phyloP scores from a whole-genome alignment of 2,113 vertebrate species.

The Pithys albifrons region DNA sequence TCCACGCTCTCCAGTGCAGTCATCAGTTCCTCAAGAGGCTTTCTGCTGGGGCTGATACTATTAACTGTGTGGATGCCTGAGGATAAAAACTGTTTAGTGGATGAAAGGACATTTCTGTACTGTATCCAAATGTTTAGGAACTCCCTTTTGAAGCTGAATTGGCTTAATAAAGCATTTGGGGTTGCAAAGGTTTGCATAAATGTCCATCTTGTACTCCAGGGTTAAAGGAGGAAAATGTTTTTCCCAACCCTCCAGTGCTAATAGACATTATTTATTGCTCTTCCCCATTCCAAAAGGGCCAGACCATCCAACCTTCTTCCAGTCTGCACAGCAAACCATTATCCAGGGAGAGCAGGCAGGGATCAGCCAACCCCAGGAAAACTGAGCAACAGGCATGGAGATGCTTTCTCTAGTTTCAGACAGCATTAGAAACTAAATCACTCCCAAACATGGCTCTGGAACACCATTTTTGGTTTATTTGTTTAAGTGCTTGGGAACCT shows the following conservation, averaged over 20 bases:
- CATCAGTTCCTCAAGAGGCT: neutral
- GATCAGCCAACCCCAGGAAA: neutral
- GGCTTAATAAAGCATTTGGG: neutral
- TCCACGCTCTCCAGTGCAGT: neutral
- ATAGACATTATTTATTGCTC: neutral
- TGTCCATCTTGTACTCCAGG: neutral
- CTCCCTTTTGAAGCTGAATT: neutral
- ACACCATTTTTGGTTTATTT: constrained; percentile 39
- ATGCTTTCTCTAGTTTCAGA: neutral
- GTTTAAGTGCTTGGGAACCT: constrained; percentile 37
- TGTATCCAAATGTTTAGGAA: neutral
- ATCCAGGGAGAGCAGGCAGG: neutral
- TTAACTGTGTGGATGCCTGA: constrained; percentile 19
- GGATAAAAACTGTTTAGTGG: neutral
- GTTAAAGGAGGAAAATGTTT: neutral
- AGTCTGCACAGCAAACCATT: neutral
- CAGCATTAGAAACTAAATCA: neutral
- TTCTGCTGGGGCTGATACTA: neutral
- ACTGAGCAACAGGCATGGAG: neutral
- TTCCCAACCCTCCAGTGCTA: neutral
- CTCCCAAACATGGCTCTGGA: neutral
- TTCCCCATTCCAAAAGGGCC: neutral
- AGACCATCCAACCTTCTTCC: neutral
- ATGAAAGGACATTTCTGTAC: neutral
- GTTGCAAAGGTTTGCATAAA: neutral